Conservation (phyloP, 1,140 invertebrate genomes). For the Lethrus apterus region DNA sequence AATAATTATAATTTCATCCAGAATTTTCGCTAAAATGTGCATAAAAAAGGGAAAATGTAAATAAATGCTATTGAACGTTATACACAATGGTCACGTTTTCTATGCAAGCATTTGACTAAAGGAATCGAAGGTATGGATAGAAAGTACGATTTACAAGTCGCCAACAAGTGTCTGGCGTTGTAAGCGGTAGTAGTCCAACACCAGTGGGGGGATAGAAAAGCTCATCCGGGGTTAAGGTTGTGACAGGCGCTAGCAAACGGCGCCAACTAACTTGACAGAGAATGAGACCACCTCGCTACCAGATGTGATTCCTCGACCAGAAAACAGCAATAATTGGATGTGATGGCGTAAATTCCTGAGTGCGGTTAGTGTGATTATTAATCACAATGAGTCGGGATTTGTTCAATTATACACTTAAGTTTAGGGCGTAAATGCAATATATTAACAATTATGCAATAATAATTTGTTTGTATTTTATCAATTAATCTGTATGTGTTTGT, state of each 20-base stretch:
- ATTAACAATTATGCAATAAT: too few species aligned
- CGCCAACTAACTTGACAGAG: constrained; percentile 3
- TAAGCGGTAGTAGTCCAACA: constrained; percentile 8
- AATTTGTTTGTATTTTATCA: too few species aligned
- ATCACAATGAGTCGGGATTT: constrained; percentile 6
- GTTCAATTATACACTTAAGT: constrained; percentile 15
- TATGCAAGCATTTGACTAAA: too few species aligned
- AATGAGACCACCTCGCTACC: not conserved
- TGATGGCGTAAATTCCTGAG: constrained; percentile 12
- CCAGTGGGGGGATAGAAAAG: not conserved
- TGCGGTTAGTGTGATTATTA: constrained; percentile 6
- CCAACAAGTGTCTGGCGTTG: constrained; percentile 24
- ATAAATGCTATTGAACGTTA: too few species aligned
- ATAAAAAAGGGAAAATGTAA: too few species aligned
- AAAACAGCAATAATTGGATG: constrained; percentile 13
- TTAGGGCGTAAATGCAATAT: too few species aligned
- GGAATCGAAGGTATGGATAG: constrained; percentile 3
- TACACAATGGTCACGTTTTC: too few species aligned
- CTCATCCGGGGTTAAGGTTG: not conserved
- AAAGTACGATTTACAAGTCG: constrained; percentile 22
- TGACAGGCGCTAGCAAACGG: not conserved
- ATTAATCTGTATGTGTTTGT: too few species aligned
- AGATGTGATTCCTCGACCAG: constrained; percentile 1
- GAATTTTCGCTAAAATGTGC: too few species aligned
- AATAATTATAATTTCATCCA: too few species aligned